Conservation (phyloP, 2,888 invertebrate genomes). For the Lomographa bimaculata region DNA sequence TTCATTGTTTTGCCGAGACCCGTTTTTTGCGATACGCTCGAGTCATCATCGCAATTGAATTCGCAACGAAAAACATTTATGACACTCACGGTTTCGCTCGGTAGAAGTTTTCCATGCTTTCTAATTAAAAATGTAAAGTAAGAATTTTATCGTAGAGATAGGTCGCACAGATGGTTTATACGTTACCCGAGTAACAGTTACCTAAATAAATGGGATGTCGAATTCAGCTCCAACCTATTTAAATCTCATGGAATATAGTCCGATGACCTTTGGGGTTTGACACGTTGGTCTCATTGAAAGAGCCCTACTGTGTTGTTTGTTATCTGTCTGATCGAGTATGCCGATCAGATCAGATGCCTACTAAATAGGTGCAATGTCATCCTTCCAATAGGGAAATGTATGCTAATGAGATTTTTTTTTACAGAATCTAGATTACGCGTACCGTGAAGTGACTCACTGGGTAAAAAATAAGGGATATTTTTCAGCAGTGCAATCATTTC, state of each 20-base stretch:
- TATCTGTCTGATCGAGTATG: too few relatives aligned
- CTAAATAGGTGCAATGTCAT: too few relatives aligned
- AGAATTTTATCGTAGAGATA: conserved; percentile 5
- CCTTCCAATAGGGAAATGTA: too few relatives aligned
- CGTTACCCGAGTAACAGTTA: conserved; percentile 52
- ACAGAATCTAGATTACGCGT: too few relatives aligned
- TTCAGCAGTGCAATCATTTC: too few relatives aligned
- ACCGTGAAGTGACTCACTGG: too few relatives aligned
- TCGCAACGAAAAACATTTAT: conserved; percentile 49
- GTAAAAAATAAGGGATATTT: too few relatives aligned
- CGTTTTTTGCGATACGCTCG: conserved; percentile 56
- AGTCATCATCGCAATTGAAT: conserved; percentile 55
- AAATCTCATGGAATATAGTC: conserved; percentile 44
- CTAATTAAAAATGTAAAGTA: conserved; percentile 22
- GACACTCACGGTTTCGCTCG: conserved; percentile 69
- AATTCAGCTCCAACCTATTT: conserved; percentile 59
- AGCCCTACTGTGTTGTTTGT: too few relatives aligned
- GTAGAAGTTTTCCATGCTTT: conserved; percentile 29
- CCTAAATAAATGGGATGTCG: conserved; percentile 61
- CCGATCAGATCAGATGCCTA: too few relatives aligned
- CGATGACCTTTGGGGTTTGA: conserved; percentile 46
- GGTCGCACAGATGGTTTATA: conserved; percentile 46
- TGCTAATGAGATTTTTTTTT: too few relatives aligned
- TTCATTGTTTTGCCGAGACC: conserved; percentile 57
- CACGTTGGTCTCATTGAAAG: conserved; percentile 11